These are phyloP conservation scores for Podarcis raffonei DNA, from an alignment of 2,113 vertebrate species.

Conservation along the genomic window DNA sequence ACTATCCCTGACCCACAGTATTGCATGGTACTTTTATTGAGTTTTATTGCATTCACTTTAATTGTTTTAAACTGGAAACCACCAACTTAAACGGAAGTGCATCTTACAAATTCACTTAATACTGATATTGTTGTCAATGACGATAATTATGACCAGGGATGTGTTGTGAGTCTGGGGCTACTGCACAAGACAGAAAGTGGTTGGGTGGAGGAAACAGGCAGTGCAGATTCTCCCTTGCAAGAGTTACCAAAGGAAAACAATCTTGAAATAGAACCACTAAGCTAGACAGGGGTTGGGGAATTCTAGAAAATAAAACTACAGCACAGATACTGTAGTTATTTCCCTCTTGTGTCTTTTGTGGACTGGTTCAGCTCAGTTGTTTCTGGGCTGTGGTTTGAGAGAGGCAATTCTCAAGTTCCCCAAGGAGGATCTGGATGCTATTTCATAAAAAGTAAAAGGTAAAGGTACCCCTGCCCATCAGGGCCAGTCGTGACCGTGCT, in stretches of 20 bases:
- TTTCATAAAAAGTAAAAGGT: too few relatives aligned
- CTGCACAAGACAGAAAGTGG: too few relatives aligned
- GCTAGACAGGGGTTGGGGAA: background rate
- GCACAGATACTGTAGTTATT: background rate
- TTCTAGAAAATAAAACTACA: background rate
- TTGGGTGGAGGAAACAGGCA: background rate
- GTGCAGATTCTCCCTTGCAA: background rate
- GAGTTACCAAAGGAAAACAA: background rate
- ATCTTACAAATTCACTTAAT: background rate
- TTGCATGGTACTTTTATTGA: background rate
- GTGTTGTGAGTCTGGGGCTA: background rate
- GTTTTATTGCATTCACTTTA: background rate
- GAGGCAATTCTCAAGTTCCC: background rate
- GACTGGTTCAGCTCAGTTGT: background rate
- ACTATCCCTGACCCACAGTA: too few relatives aligned
- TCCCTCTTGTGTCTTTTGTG: background rate
- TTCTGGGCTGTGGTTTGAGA: background rate
- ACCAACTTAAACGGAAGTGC: background rate
- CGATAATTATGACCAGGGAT: background rate
- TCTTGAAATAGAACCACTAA: background rate
- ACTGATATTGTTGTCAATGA: background rate
- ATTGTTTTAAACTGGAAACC: background rate
- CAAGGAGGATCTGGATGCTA: background rate
- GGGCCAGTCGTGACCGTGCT: too few relatives aligned
- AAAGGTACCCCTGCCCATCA: too few relatives aligned